phyloP scores from a whole-genome alignment of 2,888 invertebrate genomes.

The Spicauda simplicius region DNA sequence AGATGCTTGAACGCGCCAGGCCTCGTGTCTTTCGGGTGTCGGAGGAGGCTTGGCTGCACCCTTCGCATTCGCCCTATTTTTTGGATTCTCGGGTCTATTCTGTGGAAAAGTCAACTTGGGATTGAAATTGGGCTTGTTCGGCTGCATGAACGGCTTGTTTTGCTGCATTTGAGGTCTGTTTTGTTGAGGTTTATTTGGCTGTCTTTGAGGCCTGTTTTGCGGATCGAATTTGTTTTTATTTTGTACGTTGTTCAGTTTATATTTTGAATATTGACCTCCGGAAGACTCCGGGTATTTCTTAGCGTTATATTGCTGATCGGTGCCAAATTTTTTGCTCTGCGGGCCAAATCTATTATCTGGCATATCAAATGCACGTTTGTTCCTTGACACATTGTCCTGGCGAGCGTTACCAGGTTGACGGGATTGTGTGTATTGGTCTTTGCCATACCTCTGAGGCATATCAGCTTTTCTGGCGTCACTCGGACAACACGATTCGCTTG shows the following conservation, averaged over 20 bases:
- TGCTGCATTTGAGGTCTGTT: background rate
- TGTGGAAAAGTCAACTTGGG: too few relatives aligned
- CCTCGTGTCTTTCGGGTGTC: background rate
- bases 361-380: constrained; percentile 22
- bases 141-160: background rate
- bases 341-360: constrained; percentile 6
- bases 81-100: background rate
- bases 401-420: constrained; percentile 1
- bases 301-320: constrained; percentile 7
- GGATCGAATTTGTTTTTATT: background rate
- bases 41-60: background rate
- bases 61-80: background rate
- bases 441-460: constrained; percentile 2
- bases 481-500: constrained; percentile 1
- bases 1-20: constrained; percentile 35
- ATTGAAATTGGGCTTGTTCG: background rate
- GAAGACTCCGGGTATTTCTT: background rate
- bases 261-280: background rate
- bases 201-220: background rate
- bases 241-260: background rate
- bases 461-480: constrained; percentile 1
- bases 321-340: constrained; percentile 18
- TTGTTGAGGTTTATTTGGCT: background rate
- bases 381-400: constrained; percentile 1
- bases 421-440: background rate